These are phyloP conservation scores for Amphilophus citrinellus DNA, from an alignment of 2,113 vertebrate species.

Conservation along the genomic window DNA sequence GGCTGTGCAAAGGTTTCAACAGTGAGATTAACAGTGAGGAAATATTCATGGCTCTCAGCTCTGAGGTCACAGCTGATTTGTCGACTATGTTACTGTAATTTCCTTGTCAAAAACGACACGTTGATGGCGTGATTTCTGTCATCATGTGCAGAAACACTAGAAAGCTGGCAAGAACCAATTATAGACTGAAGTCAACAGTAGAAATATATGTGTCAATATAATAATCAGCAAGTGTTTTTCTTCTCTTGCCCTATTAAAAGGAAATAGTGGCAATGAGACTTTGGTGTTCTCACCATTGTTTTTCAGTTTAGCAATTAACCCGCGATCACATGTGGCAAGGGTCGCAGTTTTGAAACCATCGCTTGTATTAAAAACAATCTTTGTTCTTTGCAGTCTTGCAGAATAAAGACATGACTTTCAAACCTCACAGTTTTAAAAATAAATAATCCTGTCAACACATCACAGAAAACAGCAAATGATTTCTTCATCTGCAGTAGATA, in stretches of 20 bases:
- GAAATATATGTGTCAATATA: background rate
- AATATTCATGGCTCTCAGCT: conserved; percentile 46
- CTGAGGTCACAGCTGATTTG: conserved; percentile 51
- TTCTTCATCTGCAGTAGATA: too few species aligned
- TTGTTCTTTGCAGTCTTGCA: too few species aligned
- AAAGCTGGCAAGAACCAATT: background rate
- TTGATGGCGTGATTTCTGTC: background rate
- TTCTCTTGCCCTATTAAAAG: background rate
- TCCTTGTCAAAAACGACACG: conserved; percentile 29
- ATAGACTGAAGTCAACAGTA: background rate
- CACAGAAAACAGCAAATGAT: too few species aligned
- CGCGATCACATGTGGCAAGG: too few species aligned
- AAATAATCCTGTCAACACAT: too few species aligned
- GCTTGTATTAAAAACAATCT: too few species aligned
- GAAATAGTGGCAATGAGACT: background rate
- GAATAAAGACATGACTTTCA: too few species aligned
- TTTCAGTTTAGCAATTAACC: background rate
- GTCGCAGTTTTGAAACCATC: background rate
- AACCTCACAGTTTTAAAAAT: too few species aligned
- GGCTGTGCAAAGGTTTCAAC: conserved; percentile 40
- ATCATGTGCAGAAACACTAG: background rate
- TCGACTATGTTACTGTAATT: conserved; percentile 48
- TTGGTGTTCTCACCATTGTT: background rate
- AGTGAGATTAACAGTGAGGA: conserved; percentile 56
- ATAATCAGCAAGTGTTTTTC: background rate